Evolutionary conservation across 2,113 vertebrate genomes (phyloP), one percentile per base, ranked within the genome.

Genomic region (Larimichthys crocea): DNA sequence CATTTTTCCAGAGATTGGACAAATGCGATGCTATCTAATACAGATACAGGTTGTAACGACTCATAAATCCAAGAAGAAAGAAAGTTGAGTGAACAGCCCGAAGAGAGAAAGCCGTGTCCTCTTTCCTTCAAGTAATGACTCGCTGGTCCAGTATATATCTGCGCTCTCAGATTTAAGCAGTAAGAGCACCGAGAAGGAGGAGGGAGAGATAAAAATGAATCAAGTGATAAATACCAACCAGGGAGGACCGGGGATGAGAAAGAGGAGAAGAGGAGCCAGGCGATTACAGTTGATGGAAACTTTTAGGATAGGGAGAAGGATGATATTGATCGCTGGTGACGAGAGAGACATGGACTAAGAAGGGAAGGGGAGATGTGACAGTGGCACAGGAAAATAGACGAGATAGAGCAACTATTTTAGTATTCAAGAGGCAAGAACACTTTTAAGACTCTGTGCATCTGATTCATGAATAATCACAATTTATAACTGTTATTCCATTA

Each of bases 1-100:
- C 62, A 80, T 87, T 87, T 77, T 85, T 55, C 56, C 55, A 56
- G 61, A 62, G 76, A 80, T 79, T 68, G 81, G 69, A 84, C 83
- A 79, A 82, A 86, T 73, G 77, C 3, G 9, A 81, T 55, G 50
- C 76, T 63, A 78, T 87, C 73, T 64, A 26, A 59, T 83, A 82
- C 77, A 71, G 42, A 87, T 79, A 77, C 68, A 60, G 65, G 22
- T n/a, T 20, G 42, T 73, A 65, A 87, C 0, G 44, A 77, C 64
- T 74, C 76, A 73, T 88, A 87, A 86, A 90, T 85, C 76, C 24
- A 5, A 57, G 6, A 60, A 77, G 68, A 46, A 64, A 63, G 55
- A 70, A 70, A 71, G 40, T 15, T 10, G 64, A 85, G 66, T 17
- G 61, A 82, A 56, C 56, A 67, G 19, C 62, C 31, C 61, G 26